Evolutionary conservation across 2,113 vertebrate genomes (phyloP), one percentile per base, ranked within the genome.

Genomic region (Phrynosoma blainvillii): DNA sequence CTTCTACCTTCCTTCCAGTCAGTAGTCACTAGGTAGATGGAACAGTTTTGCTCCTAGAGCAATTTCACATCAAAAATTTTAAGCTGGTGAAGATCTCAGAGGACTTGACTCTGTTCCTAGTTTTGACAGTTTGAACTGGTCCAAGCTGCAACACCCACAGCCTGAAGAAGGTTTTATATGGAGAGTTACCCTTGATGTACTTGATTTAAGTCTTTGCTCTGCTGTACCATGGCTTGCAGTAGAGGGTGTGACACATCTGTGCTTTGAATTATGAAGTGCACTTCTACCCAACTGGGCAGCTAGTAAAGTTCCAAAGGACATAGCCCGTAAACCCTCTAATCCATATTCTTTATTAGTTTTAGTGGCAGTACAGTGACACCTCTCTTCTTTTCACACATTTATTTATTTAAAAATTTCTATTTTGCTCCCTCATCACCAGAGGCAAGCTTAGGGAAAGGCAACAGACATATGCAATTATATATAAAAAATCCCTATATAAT

Each of bases 1-100:
- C 11, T 16, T 47, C 59, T 36, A 77, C 9, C 85, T 66, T 93
- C 86, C 93, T 92, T 91, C 91, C 87, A 21, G n/a, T 87, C 88
- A 20, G 30, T 42, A 90, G 11, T 87, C 84, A 47, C 84, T 84
- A n/a, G 20, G 89, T 89, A 90, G 84, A 70, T 93, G 82, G 81
- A 90, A 90, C 65, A 18, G 3, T 1, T 11, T 54, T 70, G 87
- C 87, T 87, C 2, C 81, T 4, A 27, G 62, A 56, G 81, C n/a
- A 78, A 27, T 83, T 88, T 88, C 32, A 68, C 5, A 54, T 36
- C 7, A 76, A 32, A 12, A 62, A 6, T 23, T 83, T 75, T 79
- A 18, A 87, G 86, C 14, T 0, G 20, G 52, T 90, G 18, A 16
- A 75, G 13, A 23, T 47, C 62, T 1, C 25, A 8, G 23, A 40